These are phyloP conservation scores for Ascidia mentula DNA, from an alignment of 23 tunicate genomes.

Conservation along the genomic window DNA sequence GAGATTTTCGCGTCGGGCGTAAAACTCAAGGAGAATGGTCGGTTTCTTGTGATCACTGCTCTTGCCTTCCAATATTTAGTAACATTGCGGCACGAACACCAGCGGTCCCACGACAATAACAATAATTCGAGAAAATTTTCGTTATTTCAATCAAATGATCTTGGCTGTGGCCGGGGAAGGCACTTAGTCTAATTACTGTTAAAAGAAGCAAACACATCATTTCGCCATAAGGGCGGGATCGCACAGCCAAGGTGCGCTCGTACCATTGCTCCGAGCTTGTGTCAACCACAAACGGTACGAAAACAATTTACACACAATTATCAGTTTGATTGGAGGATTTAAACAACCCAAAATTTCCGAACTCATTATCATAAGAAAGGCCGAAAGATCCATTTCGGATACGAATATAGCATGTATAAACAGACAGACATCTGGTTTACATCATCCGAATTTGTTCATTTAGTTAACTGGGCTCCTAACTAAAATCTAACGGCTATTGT, in stretches of 20 bases:
- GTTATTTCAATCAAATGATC: neutral
- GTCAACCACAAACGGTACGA: constrained; percentile 6
- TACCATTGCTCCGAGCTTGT: neutral
- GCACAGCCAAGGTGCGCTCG: neutral
- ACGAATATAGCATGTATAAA: no score
- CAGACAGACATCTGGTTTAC: no score
- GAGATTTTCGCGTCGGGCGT: neutral
- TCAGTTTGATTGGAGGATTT: no score
- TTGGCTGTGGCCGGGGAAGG: neutral
- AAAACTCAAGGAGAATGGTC: neutral
- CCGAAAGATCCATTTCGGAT: no score
- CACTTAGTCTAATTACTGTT: constrained; percentile 2
- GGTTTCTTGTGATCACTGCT: neutral
- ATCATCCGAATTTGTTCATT: no score
- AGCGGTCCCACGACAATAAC: constrained; percentile 10
- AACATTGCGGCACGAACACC: constrained; percentile 2
- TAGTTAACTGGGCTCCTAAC: no score
- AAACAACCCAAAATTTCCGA: no score
- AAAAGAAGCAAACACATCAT: neutral
- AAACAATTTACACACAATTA: constrained; percentile 1
- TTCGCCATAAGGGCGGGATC: neutral
- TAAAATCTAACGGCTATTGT: no score
- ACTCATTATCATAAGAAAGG: no score
- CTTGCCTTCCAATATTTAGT: neutral
- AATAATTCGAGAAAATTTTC: neutral